A percentile compares a stretch with the other conserved stretches of the same genome.
These are phyloP conservation scores for Micropoecilia bifurca DNA, from an alignment of 2,797 vertebrate genomes.

Conservation along the genomic window DNA sequence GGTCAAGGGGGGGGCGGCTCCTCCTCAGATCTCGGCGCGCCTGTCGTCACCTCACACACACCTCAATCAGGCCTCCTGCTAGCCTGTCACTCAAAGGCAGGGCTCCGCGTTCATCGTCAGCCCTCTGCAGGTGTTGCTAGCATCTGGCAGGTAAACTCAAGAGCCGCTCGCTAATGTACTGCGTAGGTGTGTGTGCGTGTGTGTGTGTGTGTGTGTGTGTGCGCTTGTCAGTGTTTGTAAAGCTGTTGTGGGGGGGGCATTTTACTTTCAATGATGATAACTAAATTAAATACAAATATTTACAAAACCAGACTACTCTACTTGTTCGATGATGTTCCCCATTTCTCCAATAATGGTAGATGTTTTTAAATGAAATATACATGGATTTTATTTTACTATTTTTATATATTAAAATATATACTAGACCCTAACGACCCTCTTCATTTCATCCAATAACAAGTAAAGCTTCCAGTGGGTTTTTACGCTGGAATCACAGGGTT, in stretches of 20 bases:
- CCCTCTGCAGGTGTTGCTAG: constrained; percentile 74
- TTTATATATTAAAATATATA: background rate
- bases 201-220: background rate
- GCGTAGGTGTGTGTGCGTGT: background rate
- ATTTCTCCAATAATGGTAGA: background rate
- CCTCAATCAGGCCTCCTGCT: constrained; percentile 82
- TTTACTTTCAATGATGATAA: constrained; percentile 22
- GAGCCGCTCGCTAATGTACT: constrained; percentile 13
- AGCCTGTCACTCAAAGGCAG: constrained; percentile 70
- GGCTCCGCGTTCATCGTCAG: constrained; percentile 58
- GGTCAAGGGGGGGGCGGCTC: constrained; percentile 48
- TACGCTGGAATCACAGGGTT: background rate
- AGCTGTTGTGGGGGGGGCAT: constrained; percentile 19
- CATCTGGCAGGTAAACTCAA: constrained; percentile 47
- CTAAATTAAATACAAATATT: background rate
- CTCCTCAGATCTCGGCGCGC: constrained; percentile 73
- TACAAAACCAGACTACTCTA: background rate
- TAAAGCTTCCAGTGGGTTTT: background rate
- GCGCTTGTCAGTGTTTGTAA: constrained; percentile 40
- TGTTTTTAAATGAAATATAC: background rate
- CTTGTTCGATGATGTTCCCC: background rate
- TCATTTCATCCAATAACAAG: background rate
- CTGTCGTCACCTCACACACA: constrained; percentile 79
- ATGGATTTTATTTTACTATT: background rate
- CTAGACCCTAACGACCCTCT: too few relatives aligned